Evolutionary conservation across 2,797 vertebrate genomes (phyloP), one percentile per base, ranked within the genome.

Genomic region (Poecilia picta): DNA sequence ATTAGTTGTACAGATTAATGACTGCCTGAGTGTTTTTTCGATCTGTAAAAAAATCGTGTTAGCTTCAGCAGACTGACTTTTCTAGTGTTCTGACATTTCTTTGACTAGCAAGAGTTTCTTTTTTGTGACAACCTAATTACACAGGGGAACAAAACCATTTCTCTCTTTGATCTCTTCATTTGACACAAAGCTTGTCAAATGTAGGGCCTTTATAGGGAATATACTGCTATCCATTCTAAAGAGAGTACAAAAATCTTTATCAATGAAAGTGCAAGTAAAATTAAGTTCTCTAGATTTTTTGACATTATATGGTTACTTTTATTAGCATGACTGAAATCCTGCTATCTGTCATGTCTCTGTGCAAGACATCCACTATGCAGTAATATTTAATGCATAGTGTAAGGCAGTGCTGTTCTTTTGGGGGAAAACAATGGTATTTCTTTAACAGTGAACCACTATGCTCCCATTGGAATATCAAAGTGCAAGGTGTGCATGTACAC

Each of bases 221-320:
- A 55, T 57, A 10, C 46, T 12, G n/a, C 47, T 5, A 33, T 53
- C 45, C 70, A 70, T 53, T n/a, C 25, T 43, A 47, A 78, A 76
- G 33, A 71, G 47, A 82, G 28, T 6, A 33, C 33, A 57, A 31
- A 79, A 41, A 66, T 73, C 1, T 23, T 45, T 66, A 45, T 71
- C 71, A 76, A 83, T 83, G 55, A 74, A 78, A 57, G 12, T 62
- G 4, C 36, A 75, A 53, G 36, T 74, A 68, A 68, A 41, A 76
- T 39, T 36, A 11, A 13, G 31, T n/a, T 76, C 39, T 53, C 7
- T 39, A 25, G 28, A 13, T 51, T 36, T 46, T 64, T 73, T 36
- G 33, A 66, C 20, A 36, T 59, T 16, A 75, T n/a, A 46, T 20
- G 39, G 72, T 73, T 28, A 11, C n/a, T 59, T 59, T 59, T 59